Conservation (phyloP, 2,113 vertebrate genomes). For the Pelobates fuscus region DNA sequence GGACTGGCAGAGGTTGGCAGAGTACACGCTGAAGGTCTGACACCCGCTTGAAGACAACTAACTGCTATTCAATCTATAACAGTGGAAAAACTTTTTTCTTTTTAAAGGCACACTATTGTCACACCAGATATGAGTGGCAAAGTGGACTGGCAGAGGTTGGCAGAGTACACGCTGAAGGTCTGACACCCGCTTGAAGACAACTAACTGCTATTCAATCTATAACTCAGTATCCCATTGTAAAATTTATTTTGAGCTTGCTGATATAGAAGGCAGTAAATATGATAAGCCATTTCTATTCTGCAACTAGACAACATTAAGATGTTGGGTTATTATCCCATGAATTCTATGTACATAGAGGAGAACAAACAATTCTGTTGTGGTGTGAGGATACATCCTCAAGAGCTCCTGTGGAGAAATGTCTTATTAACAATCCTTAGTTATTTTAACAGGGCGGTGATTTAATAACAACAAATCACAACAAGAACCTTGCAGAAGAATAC, state of each 20-base stretch:
- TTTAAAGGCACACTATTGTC: too few relatives aligned
- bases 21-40: too few relatives aligned
- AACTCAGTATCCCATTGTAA: too few relatives aligned
- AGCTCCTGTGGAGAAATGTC: conserved; percentile 16
- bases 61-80: too few relatives aligned
- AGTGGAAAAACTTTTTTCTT: too few relatives aligned
- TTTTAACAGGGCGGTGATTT: conserved; percentile 41
- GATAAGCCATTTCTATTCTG: neutral
- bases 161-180: too few relatives aligned
- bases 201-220: too few relatives aligned
- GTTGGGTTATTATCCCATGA: neutral
- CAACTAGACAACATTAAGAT: neutral
- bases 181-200: too few relatives aligned
- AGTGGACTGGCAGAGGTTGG: too few relatives aligned
- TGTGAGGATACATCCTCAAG: neutral
- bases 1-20: too few relatives aligned
- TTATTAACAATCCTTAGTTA: conserved; percentile 31
- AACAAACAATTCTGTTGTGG: neutral
- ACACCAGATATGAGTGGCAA: too few relatives aligned
- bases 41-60: too few relatives aligned
- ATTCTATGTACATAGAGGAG: neutral
- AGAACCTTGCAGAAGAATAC: conserved; percentile 27
- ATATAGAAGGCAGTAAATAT: neutral
- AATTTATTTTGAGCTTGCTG: neutral
- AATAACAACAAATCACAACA: conserved; percentile 45